Base-by-base conservation (phyloP, 1,140 invertebrate genomes). In the Tetramorium parvispinum region DNA sequence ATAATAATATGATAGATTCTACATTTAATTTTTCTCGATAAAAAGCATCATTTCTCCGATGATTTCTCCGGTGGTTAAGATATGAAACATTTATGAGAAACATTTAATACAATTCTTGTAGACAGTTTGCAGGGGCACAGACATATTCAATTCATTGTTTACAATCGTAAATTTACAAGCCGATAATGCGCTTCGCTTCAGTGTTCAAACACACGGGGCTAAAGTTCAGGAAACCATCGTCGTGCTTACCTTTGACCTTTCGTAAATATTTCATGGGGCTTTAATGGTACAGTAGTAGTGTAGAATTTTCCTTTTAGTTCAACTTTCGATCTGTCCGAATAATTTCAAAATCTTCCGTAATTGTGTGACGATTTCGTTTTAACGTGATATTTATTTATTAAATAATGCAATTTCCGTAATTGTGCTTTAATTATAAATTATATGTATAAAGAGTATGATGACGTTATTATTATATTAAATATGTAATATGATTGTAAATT, bases 221-320 rank as follows among this genome's bases (percentile, higher is more conserved):
- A 57, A 76, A 66, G 43, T 65, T 63, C 49, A 53, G 49, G 51
- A 57, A 57, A 57, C 13, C 37, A 77, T 77, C 55, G 2, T 16
- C 21, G 3, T 24, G 24, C 51, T 37, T 68, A 13, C 27, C 46
- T 55, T 87, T 85, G 70, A 77, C 71, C 37, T 53, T n/a, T 55
- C 11, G 13, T 71, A 18, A 85, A 70, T 68, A 87, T 57, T 79
- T 88, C 51, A 66, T 71, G 51, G 53, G 73, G 55, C 10, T 76
- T 77, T 37, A 24, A 40, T 16, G 37, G 6, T 59, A n/a, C 10
- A 11, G 5, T 32, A 16, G 7, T 27, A 61, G 68, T 18, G 43
- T 59, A n/a, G 11, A 40, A 73, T 55, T 11, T 40, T 11, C 4
- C 16, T 10, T 77, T 61, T 43, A 16, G 37, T 27, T 24, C 7